Conservation (phyloP, 2,113 vertebrate species). For the Panthera uncia region DNA sequence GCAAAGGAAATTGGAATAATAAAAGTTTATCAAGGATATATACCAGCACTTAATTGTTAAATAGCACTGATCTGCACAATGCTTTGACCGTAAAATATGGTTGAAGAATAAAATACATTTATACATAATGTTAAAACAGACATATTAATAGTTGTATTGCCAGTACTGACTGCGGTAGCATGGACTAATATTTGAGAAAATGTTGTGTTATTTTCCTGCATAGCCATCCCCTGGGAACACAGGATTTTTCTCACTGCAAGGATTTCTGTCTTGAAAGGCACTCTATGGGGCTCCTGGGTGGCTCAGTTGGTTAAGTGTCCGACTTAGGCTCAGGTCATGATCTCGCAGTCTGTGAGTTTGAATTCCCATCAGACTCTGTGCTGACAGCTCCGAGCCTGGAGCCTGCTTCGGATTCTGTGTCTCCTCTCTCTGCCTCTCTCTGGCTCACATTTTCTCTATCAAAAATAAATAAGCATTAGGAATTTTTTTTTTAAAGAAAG, state of each 20-base stretch:
- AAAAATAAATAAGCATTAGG: too few species aligned
- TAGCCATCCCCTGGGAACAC: neutral
- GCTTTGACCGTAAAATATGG: neutral
- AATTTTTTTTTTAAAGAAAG: too few species aligned
- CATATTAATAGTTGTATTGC: neutral
- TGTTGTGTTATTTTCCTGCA: neutral
- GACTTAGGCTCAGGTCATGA: too few species aligned
- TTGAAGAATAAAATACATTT: neutral
- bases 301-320: too few species aligned
- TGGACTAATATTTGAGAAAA: neutral
- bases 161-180: neutral
- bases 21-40: neutral
- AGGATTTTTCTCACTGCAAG: neutral
- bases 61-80: neutral
- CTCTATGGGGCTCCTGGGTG: neutral
- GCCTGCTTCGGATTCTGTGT: too few species aligned
- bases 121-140: neutral
- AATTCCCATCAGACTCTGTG: too few species aligned
- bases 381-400: too few species aligned
- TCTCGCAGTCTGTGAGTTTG: too few species aligned
- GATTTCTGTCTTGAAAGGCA: neutral
- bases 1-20: neutral
- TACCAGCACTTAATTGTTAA: neutral
- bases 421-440: too few species aligned
- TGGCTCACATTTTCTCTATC: too few species aligned